phyloP scores from a whole-genome alignment of 2,888 invertebrate genomes.

The Philereme vetulata region DNA sequence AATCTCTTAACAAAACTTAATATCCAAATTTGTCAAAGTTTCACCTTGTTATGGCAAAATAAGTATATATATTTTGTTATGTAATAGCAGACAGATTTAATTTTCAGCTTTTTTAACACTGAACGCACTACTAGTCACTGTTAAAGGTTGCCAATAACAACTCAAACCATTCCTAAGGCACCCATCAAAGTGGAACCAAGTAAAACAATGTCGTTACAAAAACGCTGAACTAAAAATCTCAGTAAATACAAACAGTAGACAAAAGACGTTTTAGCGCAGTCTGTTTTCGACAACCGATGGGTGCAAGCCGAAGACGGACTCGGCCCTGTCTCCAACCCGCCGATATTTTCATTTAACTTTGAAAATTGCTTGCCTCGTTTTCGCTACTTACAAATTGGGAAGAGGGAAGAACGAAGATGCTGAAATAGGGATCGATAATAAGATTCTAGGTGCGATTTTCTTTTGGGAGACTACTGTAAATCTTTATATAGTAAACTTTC shows the following conservation, averaged over 20 bases:
- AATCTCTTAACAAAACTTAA: no score
- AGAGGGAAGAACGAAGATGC: conserved; percentile 44
- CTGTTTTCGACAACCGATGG: conserved; percentile 50
- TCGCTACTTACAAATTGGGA: conserved; percentile 74
- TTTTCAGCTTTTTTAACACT: no score
- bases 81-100: no score
- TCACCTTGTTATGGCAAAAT: no score
- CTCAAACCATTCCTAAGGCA: background rate
- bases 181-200: conserved; percentile 9
- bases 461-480: conserved; percentile 73
- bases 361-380: conserved; percentile 75
- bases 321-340: conserved; percentile 54
- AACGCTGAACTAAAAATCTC: conserved; percentile 27
- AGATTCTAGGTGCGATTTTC: conserved; percentile 79
- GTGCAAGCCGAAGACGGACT: conserved; percentile 26
- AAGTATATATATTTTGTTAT: no score
- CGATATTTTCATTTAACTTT: conserved; percentile 83
- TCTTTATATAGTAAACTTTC: conserved; percentile 80
- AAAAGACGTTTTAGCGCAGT: conserved; percentile 46
- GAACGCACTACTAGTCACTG: no score
- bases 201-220: conserved; percentile 18
- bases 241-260: conserved; percentile 40
- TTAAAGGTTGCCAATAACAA: no score
- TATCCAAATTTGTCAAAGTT: no score
- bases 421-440: conserved; percentile 80